These are phyloP conservation scores for Stomorhina lunata DNA, from an alignment of 2,888 invertebrate genomes.

Conservation along the genomic window DNA sequence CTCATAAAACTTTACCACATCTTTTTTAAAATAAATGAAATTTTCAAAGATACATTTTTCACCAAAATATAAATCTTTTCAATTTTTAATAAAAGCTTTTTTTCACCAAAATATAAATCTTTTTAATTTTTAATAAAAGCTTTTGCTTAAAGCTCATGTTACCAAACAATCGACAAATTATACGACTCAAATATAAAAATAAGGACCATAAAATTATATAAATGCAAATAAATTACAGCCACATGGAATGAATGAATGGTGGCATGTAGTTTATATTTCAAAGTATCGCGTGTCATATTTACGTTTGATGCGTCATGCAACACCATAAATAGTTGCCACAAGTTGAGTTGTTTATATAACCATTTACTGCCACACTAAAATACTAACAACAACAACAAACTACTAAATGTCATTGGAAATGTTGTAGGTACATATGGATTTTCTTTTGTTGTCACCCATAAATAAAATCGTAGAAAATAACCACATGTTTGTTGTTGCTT, in stretches of 20 bases:
- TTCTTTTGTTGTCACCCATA: constrained; percentile 30
- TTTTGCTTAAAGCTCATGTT: too few relatives aligned
- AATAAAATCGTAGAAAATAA: constrained; percentile 32
- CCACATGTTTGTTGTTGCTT: constrained; percentile 8
- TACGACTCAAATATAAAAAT: too few relatives aligned
- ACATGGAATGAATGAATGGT: too few relatives aligned
- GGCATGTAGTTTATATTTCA: neutral
- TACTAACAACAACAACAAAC: neutral
- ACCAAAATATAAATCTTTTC: too few relatives aligned
- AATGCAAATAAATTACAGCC: neutral
- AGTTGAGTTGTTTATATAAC: constrained; percentile 36
- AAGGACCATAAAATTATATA: too few relatives aligned
- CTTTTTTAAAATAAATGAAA: too few relatives aligned
- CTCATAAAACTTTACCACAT: too few relatives aligned
- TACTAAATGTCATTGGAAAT: neutral
- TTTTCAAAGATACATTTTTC: too few relatives aligned
- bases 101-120: too few relatives aligned
- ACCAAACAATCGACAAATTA: too few relatives aligned
- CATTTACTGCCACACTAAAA: constrained; percentile 28
- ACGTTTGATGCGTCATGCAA: constrained; percentile 46
- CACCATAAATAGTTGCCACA: constrained; percentile 44
- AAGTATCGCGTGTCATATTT: constrained; percentile 45
- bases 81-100: too few relatives aligned
- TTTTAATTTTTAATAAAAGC: too few relatives aligned
- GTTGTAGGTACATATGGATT: neutral